phyloP scores from a whole-genome alignment of 2,797 vertebrate species.

The Liasis olivaceus region DNA sequence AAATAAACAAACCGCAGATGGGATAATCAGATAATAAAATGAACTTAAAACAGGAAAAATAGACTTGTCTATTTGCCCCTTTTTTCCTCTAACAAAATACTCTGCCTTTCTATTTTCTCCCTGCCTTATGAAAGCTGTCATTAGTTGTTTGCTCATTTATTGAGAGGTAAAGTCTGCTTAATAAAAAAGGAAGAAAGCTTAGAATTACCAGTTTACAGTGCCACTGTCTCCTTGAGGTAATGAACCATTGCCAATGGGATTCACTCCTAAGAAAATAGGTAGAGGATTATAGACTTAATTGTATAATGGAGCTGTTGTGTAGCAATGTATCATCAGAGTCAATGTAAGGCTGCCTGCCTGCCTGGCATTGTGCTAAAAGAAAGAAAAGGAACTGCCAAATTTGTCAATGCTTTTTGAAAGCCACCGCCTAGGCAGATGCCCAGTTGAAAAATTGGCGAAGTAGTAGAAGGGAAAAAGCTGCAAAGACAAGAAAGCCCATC shows the following conservation, averaged over 20 bases:
- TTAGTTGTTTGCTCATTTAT: background rate
- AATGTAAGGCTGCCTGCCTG: slow-evolving; percentile 45
- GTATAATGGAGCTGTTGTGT: slow-evolving; percentile 25
- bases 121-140: background rate
- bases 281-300: background rate
- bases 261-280: background rate
- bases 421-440: slow-evolving; percentile 14
- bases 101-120: background rate
- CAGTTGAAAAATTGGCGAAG: slow-evolving; percentile 36
- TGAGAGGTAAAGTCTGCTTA: background rate
- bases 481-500: slow-evolving; percentile 44
- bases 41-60: background rate
- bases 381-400: slow-evolving; percentile 37
- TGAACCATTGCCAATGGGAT: background rate
- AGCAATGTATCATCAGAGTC: slow-evolving; percentile 28
- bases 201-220: background rate
- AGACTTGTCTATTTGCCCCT: background rate
- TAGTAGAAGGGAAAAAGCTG: slow-evolving; percentile 31
- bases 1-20: no score
- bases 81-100: background rate
- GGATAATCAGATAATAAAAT: background rate
- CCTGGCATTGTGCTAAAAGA: slow-evolving; percentile 53
- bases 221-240: background rate
- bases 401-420: slow-evolving; percentile 60
- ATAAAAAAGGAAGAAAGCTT: background rate